These are phyloP conservation scores for Lamprologus speciosus DNA, from an alignment of 2,113 vertebrate genomes.

Conservation along the genomic window DNA sequence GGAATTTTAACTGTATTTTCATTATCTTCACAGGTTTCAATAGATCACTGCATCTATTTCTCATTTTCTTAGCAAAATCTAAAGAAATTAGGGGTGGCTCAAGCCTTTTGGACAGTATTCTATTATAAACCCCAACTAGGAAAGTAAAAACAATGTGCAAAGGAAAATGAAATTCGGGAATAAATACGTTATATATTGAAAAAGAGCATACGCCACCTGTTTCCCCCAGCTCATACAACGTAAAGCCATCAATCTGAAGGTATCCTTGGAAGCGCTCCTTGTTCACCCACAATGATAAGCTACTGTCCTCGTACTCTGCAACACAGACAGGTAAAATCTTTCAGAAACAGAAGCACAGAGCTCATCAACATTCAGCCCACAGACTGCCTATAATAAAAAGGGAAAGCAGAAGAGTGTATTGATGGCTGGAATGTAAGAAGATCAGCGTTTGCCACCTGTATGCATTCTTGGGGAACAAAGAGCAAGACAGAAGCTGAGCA, in stretches of 20 bases:
- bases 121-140: neutral
- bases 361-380: neutral
- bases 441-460: constrained; percentile 7
- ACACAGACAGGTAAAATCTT: neutral
- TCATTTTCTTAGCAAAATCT: neutral
- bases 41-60: neutral
- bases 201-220: constrained; percentile 74
- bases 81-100: neutral
- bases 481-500: neutral
- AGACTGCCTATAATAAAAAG: neutral
- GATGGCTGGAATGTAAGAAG: constrained; percentile 8
- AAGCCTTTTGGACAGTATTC: neutral
- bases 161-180: neutral
- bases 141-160: neutral
- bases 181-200: neutral
- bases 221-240: constrained; percentile 92
- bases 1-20: neutral
- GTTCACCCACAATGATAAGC: constrained; percentile 89
- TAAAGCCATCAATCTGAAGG: constrained; percentile 88
- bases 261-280: constrained; percentile 93
- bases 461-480: neutral
- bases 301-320: constrained; percentile 91
- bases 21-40: neutral
- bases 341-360: neutral
- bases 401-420: neutral